A percentile compares a stretch with the other conserved stretches of the same genome.
Conservation (phyloP, 2,797 vertebrate genomes). For the Microcaecilia unicolor region DNA sequence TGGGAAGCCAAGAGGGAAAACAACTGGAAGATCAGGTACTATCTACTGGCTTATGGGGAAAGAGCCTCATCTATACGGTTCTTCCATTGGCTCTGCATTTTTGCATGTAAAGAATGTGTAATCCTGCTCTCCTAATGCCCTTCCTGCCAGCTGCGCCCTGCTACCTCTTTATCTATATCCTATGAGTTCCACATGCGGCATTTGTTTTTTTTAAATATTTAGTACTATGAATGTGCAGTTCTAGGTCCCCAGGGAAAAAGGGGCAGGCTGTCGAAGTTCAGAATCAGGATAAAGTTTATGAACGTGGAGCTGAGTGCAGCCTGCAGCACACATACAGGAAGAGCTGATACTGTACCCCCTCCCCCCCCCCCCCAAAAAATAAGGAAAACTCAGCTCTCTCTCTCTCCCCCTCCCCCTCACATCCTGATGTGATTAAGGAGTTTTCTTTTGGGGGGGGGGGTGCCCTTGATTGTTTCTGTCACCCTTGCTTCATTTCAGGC, state of each 20-base stretch:
- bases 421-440: slow-evolving; percentile 77
- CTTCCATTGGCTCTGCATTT: slow-evolving; percentile 44
- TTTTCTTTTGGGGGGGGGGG: too few relatives aligned
- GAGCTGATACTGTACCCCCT: slow-evolving; percentile 56
- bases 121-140: slow-evolving; percentile 39
- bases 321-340: slow-evolving; percentile 71
- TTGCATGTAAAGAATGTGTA: too few relatives aligned
- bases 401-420: slow-evolving; percentile 60
- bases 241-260: slow-evolving; percentile 46
- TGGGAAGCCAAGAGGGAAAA: slow-evolving; percentile 92
- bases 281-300: slow-evolving; percentile 72
- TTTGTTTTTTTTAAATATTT: slow-evolving; percentile 34
- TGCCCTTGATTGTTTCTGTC: slow-evolving; percentile 66
- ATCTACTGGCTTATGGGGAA: slow-evolving; percentile 22
- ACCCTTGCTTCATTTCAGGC: slow-evolving; percentile 51
- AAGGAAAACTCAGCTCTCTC: slow-evolving; percentile 33
- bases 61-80: slow-evolving; percentile 16
- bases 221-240: slow-evolving; percentile 45
- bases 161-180: slow-evolving; percentile 29
- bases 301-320: slow-evolving; percentile 55
- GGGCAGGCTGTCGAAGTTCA: slow-evolving; percentile 65
- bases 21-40: slow-evolving; percentile 97
- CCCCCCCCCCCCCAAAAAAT: too few relatives aligned
- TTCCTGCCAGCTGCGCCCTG: slow-evolving; percentile 44
- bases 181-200: slow-evolving; percentile 64